Base-by-base conservation (phyloP, 2,888 invertebrate genomes). In the Zeuzera pyrina region DNA sequence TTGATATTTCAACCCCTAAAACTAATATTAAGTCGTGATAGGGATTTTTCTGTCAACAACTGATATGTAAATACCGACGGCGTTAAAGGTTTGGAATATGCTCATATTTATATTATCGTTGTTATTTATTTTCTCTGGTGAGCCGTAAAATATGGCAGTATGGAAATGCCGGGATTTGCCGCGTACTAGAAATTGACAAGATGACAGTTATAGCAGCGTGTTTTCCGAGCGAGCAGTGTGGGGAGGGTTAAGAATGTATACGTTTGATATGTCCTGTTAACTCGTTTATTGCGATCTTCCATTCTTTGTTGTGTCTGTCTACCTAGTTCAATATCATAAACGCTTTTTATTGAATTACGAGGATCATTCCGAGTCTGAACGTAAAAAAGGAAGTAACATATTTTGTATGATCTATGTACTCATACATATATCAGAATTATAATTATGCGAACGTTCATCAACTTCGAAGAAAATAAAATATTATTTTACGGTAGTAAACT, bases 71-170 rank as follows among this genome's bases (percentile, higher is more conserved):
- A 83, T 79, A 62, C 78, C 64, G 43, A 45, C 51, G 46, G 68
- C 69, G 64, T 64, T 68, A 63, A 58, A 69, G 70, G 66, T 69
- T 71, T 54, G 59, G 64, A 61, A 72, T 72, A 74, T 66, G 59
- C 57, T 74, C 69, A 69, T 72, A 73, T 76, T 72, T 70, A 74
- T 77, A 73, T 66, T 71, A 76, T 71, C 59, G 70, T 62, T 65
- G 70, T 73, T 78, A 78, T 79, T 81, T 81, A 81, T 79, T 79
- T 81, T 76, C 71, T 72, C 68, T 61, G 57, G 63, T 65, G 73
- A 68, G 65, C 68, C 70, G 67, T 76, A 72, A 79, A 78, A 74
- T 79, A 76, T 77, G 64, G 64, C 57, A 58, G 66, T 69, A 81
- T 78, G 78, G 79, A 76, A 79, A 81, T 79, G 53, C 49, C 59